Evolutionary conservation across 2,113 vertebrate genomes (phyloP).

Genomic region (Dolichotis patagonum): DNA sequence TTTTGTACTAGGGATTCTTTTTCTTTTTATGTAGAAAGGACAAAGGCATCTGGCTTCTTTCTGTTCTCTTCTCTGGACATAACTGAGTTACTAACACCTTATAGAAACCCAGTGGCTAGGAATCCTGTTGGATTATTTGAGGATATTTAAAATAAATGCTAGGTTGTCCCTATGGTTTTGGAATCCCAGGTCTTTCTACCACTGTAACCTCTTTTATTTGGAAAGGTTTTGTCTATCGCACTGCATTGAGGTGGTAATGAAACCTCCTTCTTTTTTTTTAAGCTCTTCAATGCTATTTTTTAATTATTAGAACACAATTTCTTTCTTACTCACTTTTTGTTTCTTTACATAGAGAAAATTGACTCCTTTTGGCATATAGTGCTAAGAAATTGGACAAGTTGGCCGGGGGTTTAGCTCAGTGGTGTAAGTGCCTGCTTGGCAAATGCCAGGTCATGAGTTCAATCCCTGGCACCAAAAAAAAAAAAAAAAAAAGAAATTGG

Average conservation of each 20-base stretch:
- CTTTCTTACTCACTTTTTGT: neutral
- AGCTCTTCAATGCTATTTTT: neutral
- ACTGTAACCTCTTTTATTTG: neutral
- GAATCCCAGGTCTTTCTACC: neutral
- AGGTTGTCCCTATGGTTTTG: neutral
- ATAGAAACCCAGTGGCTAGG: neutral
- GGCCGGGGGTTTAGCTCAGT: too few relatives aligned
- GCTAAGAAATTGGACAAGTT: neutral
- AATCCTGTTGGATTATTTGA: neutral
- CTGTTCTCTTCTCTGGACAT: neutral
- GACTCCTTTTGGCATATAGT: neutral
- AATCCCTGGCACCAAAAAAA: too few relatives aligned
- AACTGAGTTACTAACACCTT: neutral
- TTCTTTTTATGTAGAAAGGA: neutral
- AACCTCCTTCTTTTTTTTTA: neutral
- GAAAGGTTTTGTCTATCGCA: neutral
- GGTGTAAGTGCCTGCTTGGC: too few relatives aligned
- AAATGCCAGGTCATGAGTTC: too few relatives aligned
- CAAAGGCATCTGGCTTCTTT: neutral
- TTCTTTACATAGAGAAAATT: constrained; percentile 8
- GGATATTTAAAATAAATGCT: neutral
- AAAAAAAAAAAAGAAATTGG: constrained; percentile 36
- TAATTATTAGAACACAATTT: constrained; percentile 19
- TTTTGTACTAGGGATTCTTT: neutral
- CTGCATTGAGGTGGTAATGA: neutral